Conservation (phyloP, 2,113 vertebrate species). For the Lepisosteus osseus region DNA sequence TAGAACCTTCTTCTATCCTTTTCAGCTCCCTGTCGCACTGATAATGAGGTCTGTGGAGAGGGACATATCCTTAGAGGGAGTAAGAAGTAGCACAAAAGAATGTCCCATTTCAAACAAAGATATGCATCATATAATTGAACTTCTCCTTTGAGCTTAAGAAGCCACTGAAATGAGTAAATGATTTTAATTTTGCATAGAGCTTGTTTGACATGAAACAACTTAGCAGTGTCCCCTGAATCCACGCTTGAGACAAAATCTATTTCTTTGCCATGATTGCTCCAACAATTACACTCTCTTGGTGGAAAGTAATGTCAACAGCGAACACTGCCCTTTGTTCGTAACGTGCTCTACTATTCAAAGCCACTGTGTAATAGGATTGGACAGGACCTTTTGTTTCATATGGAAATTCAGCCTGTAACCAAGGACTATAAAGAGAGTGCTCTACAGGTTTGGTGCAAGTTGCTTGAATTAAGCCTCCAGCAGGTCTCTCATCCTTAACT, state of each 20-base stretch:
- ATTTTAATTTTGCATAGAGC: constrained; percentile 33
- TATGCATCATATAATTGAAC: constrained; percentile 3
- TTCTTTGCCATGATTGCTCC: constrained; percentile 52
- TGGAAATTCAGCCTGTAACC: constrained; percentile 47
- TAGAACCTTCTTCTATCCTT: constrained; percentile 28
- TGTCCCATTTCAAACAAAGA: constrained; percentile 14
- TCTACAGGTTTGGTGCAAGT: constrained; percentile 36
- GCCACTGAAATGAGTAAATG: constrained; percentile 5
- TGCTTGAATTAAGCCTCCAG: constrained; percentile 45
- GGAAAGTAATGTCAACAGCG: constrained; percentile 45
- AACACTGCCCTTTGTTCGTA: constrained; percentile 45
- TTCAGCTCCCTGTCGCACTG: constrained; percentile 20
- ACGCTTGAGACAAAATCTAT: constrained; percentile 45
- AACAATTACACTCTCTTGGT: constrained; percentile 56
- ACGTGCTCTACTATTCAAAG: constrained; percentile 48
- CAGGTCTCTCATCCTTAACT: constrained; percentile 24
- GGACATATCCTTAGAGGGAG: constrained; percentile 18
- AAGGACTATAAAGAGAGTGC: constrained; percentile 28
- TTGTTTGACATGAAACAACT: constrained; percentile 37
- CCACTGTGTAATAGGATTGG: constrained; percentile 52
- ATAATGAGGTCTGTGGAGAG: constrained; percentile 39
- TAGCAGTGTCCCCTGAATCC: constrained; percentile 29
- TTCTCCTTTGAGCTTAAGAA: neutral
- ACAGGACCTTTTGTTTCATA: constrained; percentile 53
- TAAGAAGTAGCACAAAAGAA: neutral